phyloP scores from a whole-genome alignment of 2,797 vertebrate genomes.

The Allobates femoralis region DNA sequence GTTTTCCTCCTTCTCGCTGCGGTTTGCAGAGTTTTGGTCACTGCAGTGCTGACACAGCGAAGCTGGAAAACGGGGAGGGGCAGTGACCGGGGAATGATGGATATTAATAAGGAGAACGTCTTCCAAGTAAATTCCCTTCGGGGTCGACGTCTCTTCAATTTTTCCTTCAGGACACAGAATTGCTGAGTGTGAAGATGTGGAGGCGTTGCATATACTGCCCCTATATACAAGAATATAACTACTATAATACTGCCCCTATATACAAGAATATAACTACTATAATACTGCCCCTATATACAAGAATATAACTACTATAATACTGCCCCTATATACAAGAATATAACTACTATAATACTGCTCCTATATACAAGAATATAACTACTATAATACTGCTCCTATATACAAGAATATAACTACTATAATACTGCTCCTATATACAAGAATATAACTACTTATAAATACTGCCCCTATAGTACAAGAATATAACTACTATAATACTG shows the following conservation, averaged over 20 bases:
- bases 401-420: slow-evolving; percentile 9
- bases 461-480: not conserved
- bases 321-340: not conserved
- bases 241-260: too few species aligned
- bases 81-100: not conserved
- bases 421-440: not conserved
- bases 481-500: slow-evolving; percentile 16
- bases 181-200: slow-evolving; percentile 15
- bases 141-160: not conserved
- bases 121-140: not conserved
- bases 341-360: not conserved
- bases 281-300: not conserved
- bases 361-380: not conserved
- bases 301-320: not conserved
- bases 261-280: slow-evolving; percentile 1
- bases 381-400: not conserved
- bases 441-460: not conserved
- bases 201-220: not conserved
- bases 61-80: not conserved
- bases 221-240: too few species aligned
- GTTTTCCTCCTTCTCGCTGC: not conserved
- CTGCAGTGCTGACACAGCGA: slow-evolving; percentile 32
- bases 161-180: not conserved
- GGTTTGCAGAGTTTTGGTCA: not conserved
- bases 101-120: not conserved